Conservation (phyloP, 2,797 vertebrate genomes). For the Melanitta fusca region DNA sequence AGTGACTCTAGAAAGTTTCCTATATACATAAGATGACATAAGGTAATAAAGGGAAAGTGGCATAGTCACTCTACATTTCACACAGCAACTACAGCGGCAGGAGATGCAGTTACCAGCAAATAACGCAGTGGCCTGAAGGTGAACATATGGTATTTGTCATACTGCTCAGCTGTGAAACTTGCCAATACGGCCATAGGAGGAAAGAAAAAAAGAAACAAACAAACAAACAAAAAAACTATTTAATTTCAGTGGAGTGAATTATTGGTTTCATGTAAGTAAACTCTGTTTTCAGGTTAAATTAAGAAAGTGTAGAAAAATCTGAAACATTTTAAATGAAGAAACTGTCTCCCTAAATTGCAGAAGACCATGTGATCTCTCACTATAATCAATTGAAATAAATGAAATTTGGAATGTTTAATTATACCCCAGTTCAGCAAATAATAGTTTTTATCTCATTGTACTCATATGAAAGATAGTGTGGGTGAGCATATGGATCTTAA, state of each 20-base stretch:
- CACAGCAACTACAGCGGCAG: constrained; percentile 35
- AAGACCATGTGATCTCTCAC: not conserved
- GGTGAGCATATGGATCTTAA: constrained; percentile 31
- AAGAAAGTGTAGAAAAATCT: not conserved
- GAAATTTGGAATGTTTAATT: constrained; percentile 46
- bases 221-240: not conserved
- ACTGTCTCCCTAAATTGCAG: not conserved
- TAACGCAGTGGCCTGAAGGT: constrained; percentile 62
- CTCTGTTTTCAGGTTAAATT: not conserved
- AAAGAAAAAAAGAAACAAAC: not conserved
- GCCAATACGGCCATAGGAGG: constrained; percentile 10
- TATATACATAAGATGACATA: constrained; percentile 48
- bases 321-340: constrained; percentile 4
- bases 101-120: constrained; percentile 65
- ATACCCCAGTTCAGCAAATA: constrained; percentile 30
- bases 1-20: constrained; percentile 48
- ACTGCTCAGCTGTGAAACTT: constrained; percentile 61
- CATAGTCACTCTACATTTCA: constrained; percentile 67
- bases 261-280: constrained; percentile 4
- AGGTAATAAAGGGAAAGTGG: constrained; percentile 40
- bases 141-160: constrained; percentile 73
- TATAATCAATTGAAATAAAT: constrained; percentile 14
- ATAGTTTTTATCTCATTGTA: constrained; percentile 46
- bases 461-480: not conserved
- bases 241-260: not conserved